Evolutionary conservation across 2,888 invertebrate species (phyloP).

Genomic region (Leptinotarsa rubiginosa): DNA sequence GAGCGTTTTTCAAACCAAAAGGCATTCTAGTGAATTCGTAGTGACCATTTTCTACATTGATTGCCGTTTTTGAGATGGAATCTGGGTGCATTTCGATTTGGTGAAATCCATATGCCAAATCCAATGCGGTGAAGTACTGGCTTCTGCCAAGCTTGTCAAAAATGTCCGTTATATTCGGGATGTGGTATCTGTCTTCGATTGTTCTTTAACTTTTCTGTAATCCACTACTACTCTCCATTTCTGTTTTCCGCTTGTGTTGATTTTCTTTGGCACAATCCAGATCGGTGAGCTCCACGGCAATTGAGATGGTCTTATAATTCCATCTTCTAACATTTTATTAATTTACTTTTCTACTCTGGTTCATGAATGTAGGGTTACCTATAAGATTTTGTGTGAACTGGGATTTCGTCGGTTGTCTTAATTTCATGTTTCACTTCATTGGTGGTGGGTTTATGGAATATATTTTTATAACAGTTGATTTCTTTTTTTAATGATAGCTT

Average conservation of each 20-base stretch:
- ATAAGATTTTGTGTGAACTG: too few relatives aligned
- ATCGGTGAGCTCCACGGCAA: slow-evolving; percentile 35
- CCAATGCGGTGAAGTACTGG: slow-evolving; percentile 10
- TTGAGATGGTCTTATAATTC: too few relatives aligned
- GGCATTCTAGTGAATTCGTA: slow-evolving; percentile 30
- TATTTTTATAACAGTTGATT: slow-evolving; percentile 24
- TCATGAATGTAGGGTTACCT: too few relatives aligned
- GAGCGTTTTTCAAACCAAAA: slow-evolving; percentile 34
- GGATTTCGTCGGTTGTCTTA: too few relatives aligned
- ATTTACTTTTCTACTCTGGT: too few relatives aligned
- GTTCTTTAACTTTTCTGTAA: slow-evolving; percentile 11
- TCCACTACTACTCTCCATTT: slow-evolving; percentile 16
- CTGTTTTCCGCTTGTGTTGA: slow-evolving; percentile 30
- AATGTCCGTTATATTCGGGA: slow-evolving; percentile 22
- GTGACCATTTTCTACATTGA: slow-evolving; percentile 34
- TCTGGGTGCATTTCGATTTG: slow-evolving; percentile 18
- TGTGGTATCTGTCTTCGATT: not conserved
- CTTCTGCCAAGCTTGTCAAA: slow-evolving; percentile 28
- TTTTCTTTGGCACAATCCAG: slow-evolving; percentile 31
- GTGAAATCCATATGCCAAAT: slow-evolving; percentile 34
- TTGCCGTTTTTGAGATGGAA: not conserved
- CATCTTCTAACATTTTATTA: too few relatives aligned
- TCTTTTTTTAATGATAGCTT: too few relatives aligned
- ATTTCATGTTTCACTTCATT: too few relatives aligned
- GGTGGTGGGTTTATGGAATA: slow-evolving; percentile 34